Evolutionary conservation across 2,797 vertebrate genomes (phyloP).

Genomic region (Ambastaia sidthimunki): DNA sequence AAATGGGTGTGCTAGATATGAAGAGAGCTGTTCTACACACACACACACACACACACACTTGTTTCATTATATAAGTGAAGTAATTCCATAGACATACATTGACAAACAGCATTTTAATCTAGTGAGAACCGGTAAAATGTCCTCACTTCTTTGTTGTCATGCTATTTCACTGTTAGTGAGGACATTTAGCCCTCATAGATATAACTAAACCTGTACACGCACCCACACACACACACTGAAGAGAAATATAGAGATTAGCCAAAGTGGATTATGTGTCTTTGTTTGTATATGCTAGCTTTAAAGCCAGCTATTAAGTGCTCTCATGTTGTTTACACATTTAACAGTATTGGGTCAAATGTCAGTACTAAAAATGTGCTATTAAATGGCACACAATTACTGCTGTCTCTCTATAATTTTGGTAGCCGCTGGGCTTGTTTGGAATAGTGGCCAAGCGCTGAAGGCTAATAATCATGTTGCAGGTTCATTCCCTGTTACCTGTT

Average conservation of each 20-base stretch:
- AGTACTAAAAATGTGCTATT: slow-evolving; percentile 3
- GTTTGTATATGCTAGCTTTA: not conserved
- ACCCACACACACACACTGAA: no score
- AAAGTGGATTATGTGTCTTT: not conserved
- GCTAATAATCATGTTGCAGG: not conserved
- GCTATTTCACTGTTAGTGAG: no score
- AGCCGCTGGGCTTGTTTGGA: not conserved
- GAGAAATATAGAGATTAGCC: not conserved
- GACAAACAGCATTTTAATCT: no score
- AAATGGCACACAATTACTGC: not conserved
- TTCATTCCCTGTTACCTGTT: not conserved
- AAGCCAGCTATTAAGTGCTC: not conserved
- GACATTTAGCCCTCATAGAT: no score
- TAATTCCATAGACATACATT: no score
- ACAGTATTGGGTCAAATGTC: not conserved
- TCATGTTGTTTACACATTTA: slow-evolving; percentile 1
- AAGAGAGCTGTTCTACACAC: not conserved
- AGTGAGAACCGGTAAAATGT: no score
- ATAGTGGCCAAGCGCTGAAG: not conserved
- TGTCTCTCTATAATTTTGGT: not conserved
- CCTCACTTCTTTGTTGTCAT: no score
- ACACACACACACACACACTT: no score
- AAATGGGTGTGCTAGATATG: not conserved
- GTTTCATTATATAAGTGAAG: no score
- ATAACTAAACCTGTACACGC: no score